Percentiles rank a stretch among this genome's conserved stretches.
Conservation (phyloP, 2,113 vertebrate species). For the Chlorocebus sabaeus region DNA sequence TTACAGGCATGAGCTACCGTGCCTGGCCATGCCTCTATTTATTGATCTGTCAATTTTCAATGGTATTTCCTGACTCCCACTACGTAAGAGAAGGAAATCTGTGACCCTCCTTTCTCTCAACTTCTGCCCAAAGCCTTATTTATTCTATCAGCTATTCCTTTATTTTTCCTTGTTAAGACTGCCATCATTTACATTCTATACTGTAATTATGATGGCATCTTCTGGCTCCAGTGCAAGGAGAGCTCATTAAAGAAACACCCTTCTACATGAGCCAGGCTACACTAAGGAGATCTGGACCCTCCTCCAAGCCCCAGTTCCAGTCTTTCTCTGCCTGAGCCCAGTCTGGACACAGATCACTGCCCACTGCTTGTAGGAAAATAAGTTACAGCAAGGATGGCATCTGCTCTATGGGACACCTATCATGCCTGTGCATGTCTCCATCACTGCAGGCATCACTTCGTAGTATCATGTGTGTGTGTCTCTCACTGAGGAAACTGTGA, state of each 20-base stretch:
- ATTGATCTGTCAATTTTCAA: neutral
- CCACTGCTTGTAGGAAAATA: neutral
- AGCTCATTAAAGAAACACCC: neutral
- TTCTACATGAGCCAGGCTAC: neutral
- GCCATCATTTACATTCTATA: neutral
- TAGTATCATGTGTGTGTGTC: neutral
- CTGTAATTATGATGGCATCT: neutral
- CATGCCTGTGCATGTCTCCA: accelerated
- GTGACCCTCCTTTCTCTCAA: neutral
- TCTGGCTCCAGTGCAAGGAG: neutral
- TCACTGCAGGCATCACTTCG: neutral
- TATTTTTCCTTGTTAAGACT: neutral
- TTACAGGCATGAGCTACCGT: no score
- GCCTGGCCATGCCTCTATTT: no score
- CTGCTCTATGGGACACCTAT: neutral
- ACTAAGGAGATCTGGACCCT: neutral
- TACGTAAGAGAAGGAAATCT: neutral
- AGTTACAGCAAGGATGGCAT: neutral
- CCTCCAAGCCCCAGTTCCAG: neutral
- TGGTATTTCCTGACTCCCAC: neutral
- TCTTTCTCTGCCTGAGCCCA: neutral
- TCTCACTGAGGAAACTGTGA: neutral
- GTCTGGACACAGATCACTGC: neutral
- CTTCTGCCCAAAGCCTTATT: neutral
- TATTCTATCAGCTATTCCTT: neutral